Evolutionary conservation across 1,140 invertebrate species (phyloP), one percentile per base, ranked within the genome.

Genomic region (Drosophila equinoxialis): DNA sequence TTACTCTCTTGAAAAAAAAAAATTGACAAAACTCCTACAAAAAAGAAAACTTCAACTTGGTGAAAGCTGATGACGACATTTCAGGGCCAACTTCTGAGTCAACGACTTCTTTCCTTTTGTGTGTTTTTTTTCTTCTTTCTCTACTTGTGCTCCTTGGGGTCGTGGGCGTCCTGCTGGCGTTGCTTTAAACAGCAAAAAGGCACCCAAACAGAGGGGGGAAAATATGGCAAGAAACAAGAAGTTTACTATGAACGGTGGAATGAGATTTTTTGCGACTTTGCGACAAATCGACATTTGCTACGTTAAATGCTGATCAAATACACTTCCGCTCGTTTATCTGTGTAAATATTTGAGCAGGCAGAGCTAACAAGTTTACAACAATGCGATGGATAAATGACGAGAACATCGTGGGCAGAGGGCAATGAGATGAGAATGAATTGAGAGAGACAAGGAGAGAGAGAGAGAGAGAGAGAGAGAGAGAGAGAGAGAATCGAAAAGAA

Each of bases 291-390:
- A 71, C 82, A 85, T 85, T 85, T 79, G 81, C 70, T 76, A 78
- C 81, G 71, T 85, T 86, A 79, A 86, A 85, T 81, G 78, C 75
- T 86, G 82, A 86, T 86, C 82, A 86, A 86, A 86, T 77, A 74
- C 73, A 74, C 79, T 80, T 86, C 83, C 80, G 80, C 84, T 87
- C 85, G 85, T 90, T 90, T 90, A 87, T 90, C 83, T 90, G 78
- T 67, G 81, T 72, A 87, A 90, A 90, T 90, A 90, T 87, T 81
- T 87, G 68, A 85, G 77, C 71, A 60, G 80, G 42, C 73, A 42
- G 51, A 61, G 54, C 75, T 83, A 83, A 82, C 80, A 83, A 83
- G 79, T 79, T 79, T 83, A 79, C 72, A 78, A 58, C 55, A 67
- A 64, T 51, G 45, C 45, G 17, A 51, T 51, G 17, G 45, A 23